Conservation (phyloP, 2,113 vertebrate species). For the Sciurus niger region DNA sequence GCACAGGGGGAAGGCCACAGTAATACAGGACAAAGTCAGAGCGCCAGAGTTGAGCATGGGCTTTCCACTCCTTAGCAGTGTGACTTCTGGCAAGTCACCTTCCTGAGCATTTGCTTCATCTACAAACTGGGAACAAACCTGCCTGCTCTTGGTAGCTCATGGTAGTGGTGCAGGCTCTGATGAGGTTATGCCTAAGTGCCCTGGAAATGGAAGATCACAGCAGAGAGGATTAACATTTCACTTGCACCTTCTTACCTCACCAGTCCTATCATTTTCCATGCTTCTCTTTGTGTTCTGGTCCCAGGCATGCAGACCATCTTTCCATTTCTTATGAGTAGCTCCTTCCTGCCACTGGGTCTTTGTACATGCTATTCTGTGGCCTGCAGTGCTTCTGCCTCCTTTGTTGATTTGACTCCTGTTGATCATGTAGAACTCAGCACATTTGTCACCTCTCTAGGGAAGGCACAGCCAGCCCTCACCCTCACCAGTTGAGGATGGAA, state of each 20-base stretch:
- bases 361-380: not conserved
- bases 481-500: not conserved
- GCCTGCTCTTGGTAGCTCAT: not conserved
- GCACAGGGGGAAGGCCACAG: not conserved
- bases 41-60: not conserved
- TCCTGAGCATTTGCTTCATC: not conserved
- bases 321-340: not conserved
- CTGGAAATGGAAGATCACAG: not conserved
- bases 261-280: not conserved
- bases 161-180: not conserved
- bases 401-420: not conserved
- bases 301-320: not conserved
- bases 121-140: not conserved
- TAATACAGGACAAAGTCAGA: not conserved
- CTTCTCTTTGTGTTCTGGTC: not conserved
- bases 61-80: not conserved
- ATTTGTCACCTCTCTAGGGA: not conserved
- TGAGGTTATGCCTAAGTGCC: not conserved
- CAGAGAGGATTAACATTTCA: not conserved
- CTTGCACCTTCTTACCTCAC: not conserved
- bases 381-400: not conserved
- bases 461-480: accelerated
- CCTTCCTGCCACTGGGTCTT: not conserved
- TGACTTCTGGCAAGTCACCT: not conserved
- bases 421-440: not conserved